These are phyloP conservation scores for Oikopleura vanhoeffeni DNA, from an alignment of 23 tunicate genomes.

Conservation along the genomic window DNA sequence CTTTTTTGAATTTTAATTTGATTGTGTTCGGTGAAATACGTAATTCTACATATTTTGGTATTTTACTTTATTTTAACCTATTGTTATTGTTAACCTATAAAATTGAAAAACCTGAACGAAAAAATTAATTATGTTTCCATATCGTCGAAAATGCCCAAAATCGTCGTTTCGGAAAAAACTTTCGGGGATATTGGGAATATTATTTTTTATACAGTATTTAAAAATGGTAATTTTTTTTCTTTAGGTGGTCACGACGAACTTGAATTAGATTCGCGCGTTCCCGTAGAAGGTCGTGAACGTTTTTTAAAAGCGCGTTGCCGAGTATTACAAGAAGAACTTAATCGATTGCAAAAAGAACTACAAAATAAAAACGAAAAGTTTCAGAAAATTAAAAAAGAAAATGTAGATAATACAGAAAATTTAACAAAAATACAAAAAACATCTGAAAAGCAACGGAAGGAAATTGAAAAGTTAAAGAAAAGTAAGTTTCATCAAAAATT, in stretches of 20 bases:
- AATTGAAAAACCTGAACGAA: too few relatives aligned
- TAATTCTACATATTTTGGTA: too few relatives aligned
- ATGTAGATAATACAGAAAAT: not conserved
- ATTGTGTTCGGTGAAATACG: too few relatives aligned
- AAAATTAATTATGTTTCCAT: too few relatives aligned
- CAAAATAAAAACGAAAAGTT: not conserved
- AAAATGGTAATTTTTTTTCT: not conserved
- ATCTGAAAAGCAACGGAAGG: not conserved
- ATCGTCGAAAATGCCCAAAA: too few relatives aligned
- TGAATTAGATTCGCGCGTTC: not conserved
- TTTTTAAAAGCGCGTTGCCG: not conserved
- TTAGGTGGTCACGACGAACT: not conserved
- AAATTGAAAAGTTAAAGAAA: not conserved
- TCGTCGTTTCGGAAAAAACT: too few relatives aligned
- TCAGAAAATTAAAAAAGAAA: not conserved
- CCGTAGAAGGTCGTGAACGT: constrained; percentile 11
- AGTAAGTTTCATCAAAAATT: not conserved
- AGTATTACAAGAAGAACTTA: not conserved
- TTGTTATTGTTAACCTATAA: too few relatives aligned
- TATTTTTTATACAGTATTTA: too few relatives aligned
- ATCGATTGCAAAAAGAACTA: not conserved
- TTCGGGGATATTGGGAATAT: too few relatives aligned
- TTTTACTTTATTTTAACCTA: too few relatives aligned
- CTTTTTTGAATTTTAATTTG: too few relatives aligned
- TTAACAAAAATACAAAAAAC: not conserved